Evolutionary conservation across 2,113 vertebrate species (phyloP).

Genomic region (Columba janthina): DNA sequence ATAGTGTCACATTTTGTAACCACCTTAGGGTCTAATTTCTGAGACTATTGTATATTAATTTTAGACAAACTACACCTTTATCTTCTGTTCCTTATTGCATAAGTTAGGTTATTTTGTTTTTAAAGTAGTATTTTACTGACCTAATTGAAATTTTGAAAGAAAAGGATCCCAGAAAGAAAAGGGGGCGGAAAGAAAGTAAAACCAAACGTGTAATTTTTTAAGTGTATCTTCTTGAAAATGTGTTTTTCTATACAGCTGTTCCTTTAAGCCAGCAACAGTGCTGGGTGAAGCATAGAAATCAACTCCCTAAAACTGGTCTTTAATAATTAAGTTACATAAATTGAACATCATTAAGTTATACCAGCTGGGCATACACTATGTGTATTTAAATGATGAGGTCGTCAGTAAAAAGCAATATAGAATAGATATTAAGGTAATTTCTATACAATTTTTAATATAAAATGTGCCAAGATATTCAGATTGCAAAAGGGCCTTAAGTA

Average conservation of each 20-base stretch:
- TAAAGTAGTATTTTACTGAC: not conserved
- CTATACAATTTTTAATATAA: constrained; percentile 53
- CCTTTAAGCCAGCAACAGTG: not conserved
- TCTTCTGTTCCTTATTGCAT: not conserved
- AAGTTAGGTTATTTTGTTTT: not conserved
- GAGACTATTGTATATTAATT: not conserved
- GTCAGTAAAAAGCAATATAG: constrained; percentile 39
- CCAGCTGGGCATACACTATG: constrained; percentile 28
- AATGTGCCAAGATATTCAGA: constrained; percentile 37
- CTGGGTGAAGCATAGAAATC: constrained; percentile 3
- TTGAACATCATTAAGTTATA: constrained; percentile 73
- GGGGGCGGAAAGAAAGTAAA: not conserved
- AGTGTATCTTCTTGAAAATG: not conserved
- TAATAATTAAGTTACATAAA: constrained; percentile 74
- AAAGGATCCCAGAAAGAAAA: not conserved
- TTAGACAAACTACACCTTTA: not conserved
- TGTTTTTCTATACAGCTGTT: not conserved
- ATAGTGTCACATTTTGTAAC: not conserved
- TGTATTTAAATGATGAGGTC: constrained; percentile 44
- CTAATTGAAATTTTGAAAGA: not conserved
- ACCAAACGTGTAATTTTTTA: not conserved
- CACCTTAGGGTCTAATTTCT: not conserved
- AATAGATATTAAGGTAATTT: constrained; percentile 41
- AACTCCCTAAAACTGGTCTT: constrained; percentile 64
- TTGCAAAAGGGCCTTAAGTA: not conserved